Evolutionary conservation across 2,888 invertebrate species (phyloP).

Genomic region (Perdita meconis): DNA sequence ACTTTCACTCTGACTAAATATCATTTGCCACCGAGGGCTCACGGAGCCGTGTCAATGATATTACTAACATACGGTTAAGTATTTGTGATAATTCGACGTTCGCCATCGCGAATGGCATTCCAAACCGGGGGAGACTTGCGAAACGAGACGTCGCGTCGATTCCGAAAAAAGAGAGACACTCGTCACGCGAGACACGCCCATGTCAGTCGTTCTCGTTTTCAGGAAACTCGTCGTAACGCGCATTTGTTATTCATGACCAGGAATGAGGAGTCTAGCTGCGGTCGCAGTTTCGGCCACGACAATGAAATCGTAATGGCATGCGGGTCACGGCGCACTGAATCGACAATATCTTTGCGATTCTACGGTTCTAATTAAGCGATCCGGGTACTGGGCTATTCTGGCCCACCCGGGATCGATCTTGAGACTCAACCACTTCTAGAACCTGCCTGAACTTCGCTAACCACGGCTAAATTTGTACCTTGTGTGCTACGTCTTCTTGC

Average conservation of each 20-base stretch:
- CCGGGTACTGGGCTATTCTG: background rate
- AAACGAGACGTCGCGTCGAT: constrained; percentile 49
- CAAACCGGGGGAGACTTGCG: constrained; percentile 39
- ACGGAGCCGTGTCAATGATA: too few relatives aligned
- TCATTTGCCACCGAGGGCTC: too few relatives aligned
- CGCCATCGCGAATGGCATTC: constrained; percentile 23
- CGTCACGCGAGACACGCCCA: constrained; percentile 65
- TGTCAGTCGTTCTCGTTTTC: constrained; percentile 60
- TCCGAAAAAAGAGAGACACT: constrained; percentile 52
- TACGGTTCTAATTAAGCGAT: constrained; percentile 43
- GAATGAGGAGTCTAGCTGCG: constrained; percentile 36
- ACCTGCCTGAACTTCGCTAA: too few relatives aligned
- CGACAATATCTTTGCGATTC: constrained; percentile 25
- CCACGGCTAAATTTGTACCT: too few relatives aligned
- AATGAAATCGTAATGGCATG: constrained; percentile 53
- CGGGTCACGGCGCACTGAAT: constrained; percentile 33
- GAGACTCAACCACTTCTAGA: too few relatives aligned
- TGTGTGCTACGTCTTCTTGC: too few relatives aligned
- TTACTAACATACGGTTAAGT: background rate
- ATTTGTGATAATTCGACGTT: constrained; percentile 5
- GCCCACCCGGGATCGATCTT: background rate
- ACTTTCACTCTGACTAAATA: too few relatives aligned
- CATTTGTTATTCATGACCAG: constrained; percentile 67
- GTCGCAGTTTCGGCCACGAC: constrained; percentile 49
- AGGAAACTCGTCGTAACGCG: constrained; percentile 59